These are phyloP conservation scores for Larimichthys crocea DNA, from an alignment of 2,113 vertebrate species.

Conservation along the genomic window DNA sequence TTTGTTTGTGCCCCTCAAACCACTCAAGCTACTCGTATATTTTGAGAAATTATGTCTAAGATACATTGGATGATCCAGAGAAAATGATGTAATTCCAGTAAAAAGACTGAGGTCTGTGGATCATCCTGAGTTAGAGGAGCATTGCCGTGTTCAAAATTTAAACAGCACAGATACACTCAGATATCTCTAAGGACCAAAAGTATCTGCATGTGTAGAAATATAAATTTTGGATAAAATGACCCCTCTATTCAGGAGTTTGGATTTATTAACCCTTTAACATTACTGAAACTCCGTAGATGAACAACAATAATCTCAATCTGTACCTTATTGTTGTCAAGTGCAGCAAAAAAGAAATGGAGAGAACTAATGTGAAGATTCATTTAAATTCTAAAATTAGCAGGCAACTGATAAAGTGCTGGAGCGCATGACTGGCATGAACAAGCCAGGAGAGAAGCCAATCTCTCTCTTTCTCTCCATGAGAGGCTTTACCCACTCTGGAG, in stretches of 20 bases:
- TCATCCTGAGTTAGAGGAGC: not conserved
- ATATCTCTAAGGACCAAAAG: not conserved
- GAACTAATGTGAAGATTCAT: slow-evolving; percentile 62
- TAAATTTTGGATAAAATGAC: not conserved
- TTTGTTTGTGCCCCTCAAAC: not conserved
- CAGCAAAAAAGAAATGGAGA: slow-evolving; percentile 15
- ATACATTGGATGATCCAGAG: not conserved
- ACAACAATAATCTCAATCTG: slow-evolving; percentile 17
- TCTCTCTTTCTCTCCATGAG: slow-evolving; percentile 55
- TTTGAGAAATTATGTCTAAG: not conserved
- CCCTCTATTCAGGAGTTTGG: not conserved
- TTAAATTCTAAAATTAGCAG: slow-evolving; percentile 78
- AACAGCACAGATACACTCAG: too few relatives aligned
- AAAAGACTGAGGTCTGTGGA: slow-evolving; percentile 5
- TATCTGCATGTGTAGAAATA: not conserved
- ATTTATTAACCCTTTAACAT: slow-evolving; percentile 2
- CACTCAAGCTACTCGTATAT: not conserved
- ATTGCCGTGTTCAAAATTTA: not conserved
- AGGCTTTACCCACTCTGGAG: slow-evolving; percentile 74
- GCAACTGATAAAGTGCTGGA: slow-evolving; percentile 69
- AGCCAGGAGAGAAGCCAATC: slow-evolving; percentile 54
- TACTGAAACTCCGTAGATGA: not conserved
- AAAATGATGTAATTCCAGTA: not conserved
- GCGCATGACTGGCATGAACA: slow-evolving; percentile 64
- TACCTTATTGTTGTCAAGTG: slow-evolving; percentile 40